phyloP scores from a whole-genome alignment of 1,140 invertebrate genomes.

The Drosophila pectinifera region DNA sequence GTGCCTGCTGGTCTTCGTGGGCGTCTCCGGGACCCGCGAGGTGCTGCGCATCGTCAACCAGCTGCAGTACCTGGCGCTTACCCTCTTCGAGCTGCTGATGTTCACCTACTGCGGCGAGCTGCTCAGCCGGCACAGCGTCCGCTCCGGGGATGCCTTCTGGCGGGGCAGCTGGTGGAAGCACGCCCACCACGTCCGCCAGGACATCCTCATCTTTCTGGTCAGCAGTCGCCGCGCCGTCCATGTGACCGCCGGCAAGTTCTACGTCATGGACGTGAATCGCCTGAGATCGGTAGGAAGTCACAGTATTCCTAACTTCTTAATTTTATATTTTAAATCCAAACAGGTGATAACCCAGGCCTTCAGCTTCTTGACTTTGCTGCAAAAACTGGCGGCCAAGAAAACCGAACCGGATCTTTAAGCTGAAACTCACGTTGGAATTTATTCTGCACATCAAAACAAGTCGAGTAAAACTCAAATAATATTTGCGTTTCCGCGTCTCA shows the following conservation, averaged over 20 bases:
- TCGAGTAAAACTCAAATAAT: conserved; percentile 69
- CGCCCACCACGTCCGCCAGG: conserved; percentile 50
- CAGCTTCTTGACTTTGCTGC: conserved; percentile 78
- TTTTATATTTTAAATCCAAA: neutral
- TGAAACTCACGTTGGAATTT: conserved; percentile 51
- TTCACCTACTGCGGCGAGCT: conserved; percentile 80
- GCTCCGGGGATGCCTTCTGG: conserved; percentile 73
- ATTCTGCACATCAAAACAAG: conserved; percentile 74
- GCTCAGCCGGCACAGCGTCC: conserved; percentile 67
- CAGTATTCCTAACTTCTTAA: neutral
- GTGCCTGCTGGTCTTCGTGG: conserved; percentile 74
- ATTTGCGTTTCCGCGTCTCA: conserved; percentile 66
- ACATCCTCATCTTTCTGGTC: conserved; percentile 69
- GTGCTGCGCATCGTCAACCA: conserved; percentile 69
- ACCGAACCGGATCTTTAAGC: conserved; percentile 77
- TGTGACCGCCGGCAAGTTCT: conserved; percentile 80
- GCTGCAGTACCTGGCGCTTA: conserved; percentile 68
- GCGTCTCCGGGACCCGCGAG: conserved; percentile 67
- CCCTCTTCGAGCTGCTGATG: conserved; percentile 70
- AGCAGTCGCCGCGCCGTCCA: conserved; percentile 68
- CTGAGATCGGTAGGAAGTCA: conserved; percentile 58
- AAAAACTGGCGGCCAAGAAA: conserved; percentile 89
- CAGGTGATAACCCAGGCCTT: conserved; percentile 80
- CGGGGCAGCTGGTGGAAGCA: conserved; percentile 71
- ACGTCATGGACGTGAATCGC: conserved; percentile 76